A percentile compares a stretch with the other conserved stretches of the same genome.
Evolutionary conservation across 2,797 vertebrate genomes (phyloP).

Genomic region (Periophthalmus magnuspinnatus): DNA sequence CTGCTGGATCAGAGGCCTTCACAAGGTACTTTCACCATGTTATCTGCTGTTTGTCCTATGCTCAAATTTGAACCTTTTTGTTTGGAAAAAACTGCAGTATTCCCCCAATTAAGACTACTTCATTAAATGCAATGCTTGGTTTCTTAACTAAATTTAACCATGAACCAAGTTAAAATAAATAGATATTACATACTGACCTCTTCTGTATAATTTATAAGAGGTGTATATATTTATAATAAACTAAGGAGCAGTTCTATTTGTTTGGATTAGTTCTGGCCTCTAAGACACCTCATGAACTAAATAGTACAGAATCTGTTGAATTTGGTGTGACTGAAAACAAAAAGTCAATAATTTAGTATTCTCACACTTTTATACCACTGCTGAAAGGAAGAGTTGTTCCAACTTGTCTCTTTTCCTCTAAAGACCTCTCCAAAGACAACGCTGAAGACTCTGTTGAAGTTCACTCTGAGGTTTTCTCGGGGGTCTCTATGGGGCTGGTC

Average conservation of each 20-base stretch:
- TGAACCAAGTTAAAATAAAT: not conserved
- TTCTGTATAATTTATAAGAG: too few relatives aligned
- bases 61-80: too few relatives aligned
- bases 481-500: not conserved
- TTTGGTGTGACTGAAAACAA: not conserved
- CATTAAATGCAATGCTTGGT: not conserved
- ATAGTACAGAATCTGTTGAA: not conserved
- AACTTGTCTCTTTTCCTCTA: not conserved
- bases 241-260: not conserved
- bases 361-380: too few relatives aligned
- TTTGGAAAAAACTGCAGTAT: too few relatives aligned
- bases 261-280: not conserved
- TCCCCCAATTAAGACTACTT: not conserved
- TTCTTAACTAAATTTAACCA: not conserved
- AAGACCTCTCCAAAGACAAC: not conserved
- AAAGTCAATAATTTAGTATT: too few relatives aligned
- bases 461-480: not conserved
- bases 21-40: conserved; percentile 46
- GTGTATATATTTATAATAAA: too few relatives aligned
- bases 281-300: not conserved
- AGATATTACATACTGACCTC: too few relatives aligned
- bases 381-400: not conserved
- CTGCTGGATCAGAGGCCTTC: conserved; percentile 76
- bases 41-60: not conserved
- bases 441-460: not conserved